A percentile compares a stretch with the other conserved stretches of the same genome.
Conservation (phyloP, 2,113 vertebrate genomes). For the Archilochus colubris region DNA sequence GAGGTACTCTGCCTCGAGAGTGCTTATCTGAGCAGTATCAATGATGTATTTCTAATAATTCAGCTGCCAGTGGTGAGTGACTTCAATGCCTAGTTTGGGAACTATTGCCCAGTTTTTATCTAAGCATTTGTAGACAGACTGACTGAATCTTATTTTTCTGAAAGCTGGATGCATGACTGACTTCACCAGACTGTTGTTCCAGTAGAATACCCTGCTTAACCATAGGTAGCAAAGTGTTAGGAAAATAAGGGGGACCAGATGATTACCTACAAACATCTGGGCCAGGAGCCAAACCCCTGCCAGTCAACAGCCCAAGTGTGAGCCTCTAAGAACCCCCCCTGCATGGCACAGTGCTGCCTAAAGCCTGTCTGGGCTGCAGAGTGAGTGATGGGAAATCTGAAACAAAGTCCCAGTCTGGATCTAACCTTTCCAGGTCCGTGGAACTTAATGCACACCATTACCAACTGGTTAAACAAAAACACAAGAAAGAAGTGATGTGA, state of each 20-base stretch:
- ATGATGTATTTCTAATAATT: neutral
- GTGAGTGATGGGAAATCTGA: neutral
- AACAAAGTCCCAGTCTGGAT: neutral
- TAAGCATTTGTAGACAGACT: neutral
- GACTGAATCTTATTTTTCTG: neutral
- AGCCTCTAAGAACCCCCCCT: neutral
- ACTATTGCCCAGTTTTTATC: neutral
- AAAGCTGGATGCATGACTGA: neutral
- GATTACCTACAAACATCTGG: neutral
- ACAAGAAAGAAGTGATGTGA: fast-evolving
- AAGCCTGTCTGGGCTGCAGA: neutral
- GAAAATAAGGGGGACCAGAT: too few species aligned
- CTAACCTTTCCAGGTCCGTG: neutral
- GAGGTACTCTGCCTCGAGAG: neutral
- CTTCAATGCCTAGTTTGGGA: neutral
- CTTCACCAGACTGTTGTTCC: neutral
- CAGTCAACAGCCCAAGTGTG: fast-evolving
- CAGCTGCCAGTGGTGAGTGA: neutral
- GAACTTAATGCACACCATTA: neutral
- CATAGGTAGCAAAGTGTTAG: neutral
- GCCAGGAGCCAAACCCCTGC: neutral
- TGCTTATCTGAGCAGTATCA: neutral
- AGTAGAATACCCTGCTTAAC: neutral
- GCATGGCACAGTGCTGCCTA: neutral
- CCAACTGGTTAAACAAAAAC: neutral